Conservation (phyloP, 2,888 invertebrate genomes). For the Linnaemya tessellans region DNA sequence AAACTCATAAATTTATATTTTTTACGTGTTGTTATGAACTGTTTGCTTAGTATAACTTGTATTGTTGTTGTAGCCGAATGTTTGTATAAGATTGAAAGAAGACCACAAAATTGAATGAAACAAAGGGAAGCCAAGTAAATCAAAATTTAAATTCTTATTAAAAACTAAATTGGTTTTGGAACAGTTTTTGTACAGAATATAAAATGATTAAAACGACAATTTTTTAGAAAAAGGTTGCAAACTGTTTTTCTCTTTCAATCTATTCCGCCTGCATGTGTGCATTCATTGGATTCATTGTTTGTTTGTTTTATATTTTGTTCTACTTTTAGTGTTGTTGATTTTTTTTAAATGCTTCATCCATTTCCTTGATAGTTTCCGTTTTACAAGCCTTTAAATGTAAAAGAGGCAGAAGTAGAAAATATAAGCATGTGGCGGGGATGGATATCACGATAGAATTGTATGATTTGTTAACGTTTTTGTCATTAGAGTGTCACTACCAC, state of each 20-base stretch:
- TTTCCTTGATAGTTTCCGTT: slow-evolving; percentile 58
- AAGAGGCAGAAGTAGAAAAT: background rate
- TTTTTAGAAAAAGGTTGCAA: slow-evolving; percentile 16
- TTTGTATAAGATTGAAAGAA: background rate
- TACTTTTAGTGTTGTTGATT: slow-evolving; percentile 2
- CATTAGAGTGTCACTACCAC: no score
- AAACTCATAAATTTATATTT: no score
- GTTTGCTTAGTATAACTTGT: no score
- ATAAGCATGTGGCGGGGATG: background rate
- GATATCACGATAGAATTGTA: no score
- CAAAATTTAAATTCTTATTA: slow-evolving; percentile 58
- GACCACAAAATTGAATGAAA: background rate
- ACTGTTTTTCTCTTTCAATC: background rate
- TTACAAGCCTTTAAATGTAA: slow-evolving; percentile 22
- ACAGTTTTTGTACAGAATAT: slow-evolving; percentile 38
- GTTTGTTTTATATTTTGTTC: slow-evolving; percentile 30
- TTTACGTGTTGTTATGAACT: no score
- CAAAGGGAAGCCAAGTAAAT: slow-evolving; percentile 22
- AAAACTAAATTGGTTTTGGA: slow-evolving; percentile 60
- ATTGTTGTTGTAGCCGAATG: slow-evolving; percentile 12
- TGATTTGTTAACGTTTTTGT: no score
- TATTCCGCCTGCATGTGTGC: background rate
- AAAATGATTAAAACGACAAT: slow-evolving; percentile 16
- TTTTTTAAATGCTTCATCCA: slow-evolving; percentile 35
- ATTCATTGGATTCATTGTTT: background rate